These are phyloP conservation scores for Grapholita molesta DNA, from an alignment of 1,140 invertebrate genomes.

Conservation along the genomic window DNA sequence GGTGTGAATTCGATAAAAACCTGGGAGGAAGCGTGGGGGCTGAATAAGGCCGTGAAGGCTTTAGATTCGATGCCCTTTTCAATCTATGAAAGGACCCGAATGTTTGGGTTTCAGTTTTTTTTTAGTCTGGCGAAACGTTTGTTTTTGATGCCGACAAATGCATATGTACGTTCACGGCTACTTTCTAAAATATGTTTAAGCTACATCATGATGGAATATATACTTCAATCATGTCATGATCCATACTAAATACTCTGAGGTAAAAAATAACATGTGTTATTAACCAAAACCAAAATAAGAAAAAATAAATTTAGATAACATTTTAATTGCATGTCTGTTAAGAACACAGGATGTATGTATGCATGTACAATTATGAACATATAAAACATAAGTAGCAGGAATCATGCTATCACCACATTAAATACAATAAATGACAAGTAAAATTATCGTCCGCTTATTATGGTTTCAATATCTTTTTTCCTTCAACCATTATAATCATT, in stretches of 20 bases:
- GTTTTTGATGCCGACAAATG: not conserved
- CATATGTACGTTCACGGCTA: no score
- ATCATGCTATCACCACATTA: not conserved
- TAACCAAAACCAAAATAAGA: no score
- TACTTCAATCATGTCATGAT: no score
- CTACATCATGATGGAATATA: no score
- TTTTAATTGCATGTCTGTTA: no score
- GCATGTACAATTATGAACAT: not conserved
- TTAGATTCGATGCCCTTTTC: slow-evolving; percentile 1
- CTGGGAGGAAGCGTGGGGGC: slow-evolving; percentile 53
- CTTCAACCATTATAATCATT: not conserved
- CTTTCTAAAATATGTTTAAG: no score
- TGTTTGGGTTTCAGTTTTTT: not conserved
- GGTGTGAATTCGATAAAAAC: slow-evolving; percentile 69
- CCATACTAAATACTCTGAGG: no score
- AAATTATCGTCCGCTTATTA: not conserved
- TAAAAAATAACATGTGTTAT: no score
- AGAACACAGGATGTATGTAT: no score
- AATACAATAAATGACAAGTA: not conserved
- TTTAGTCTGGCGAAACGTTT: slow-evolving; percentile 1
- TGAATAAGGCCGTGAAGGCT: slow-evolving; percentile 39
- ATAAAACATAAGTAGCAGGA: not conserved
- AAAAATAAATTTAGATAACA: no score
- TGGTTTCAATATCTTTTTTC: not conserved
- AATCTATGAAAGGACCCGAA: slow-evolving; percentile 2